Evolutionary conservation across 2,797 vertebrate genomes (phyloP), one percentile per base, ranked within the genome.

Genomic region (Melanotaenia nigrans): DNA sequence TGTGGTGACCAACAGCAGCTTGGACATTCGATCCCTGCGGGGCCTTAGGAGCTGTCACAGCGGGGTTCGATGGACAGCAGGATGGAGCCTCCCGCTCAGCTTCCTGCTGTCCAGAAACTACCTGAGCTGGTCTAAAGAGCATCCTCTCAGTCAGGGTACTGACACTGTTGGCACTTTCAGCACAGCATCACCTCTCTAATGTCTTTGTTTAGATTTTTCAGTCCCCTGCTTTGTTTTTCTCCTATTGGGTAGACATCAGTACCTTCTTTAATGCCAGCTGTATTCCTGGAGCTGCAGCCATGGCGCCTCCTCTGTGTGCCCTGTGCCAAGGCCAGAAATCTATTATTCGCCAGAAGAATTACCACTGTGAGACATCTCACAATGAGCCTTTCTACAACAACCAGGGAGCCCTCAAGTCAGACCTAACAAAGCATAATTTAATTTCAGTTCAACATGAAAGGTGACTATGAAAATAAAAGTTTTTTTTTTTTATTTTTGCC

Each of bases 1-100:
- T 0, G 63, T 96, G 83, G 95, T 95, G 81, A 95, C 56, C 65
- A 94, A 94, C 88, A 87, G 84, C 79, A 89, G 78, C 65, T 58
- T 97, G 85, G 89, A 95, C 62, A 85, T 98, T 33, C 91, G 78
- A 49, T 93, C 91, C 33, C 91, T 98, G 24, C 89, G 59, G 78
- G 96, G 96, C 54, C 83, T 25, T 2, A 94, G 90, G 73, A 97
- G 95, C 85, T 98, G 97, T 81, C 97, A 98, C 91, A 95, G 87
- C 2, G 97, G 96, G 59, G 93, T 93, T 42, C 92, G 94, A 8
- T 97, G 96, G 95, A 97, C 96, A 0, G 93, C 96, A 0, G 97
- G 97, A 55, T 97, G 97, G 97, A 98, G 95, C 79, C 93, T 98
- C 16, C 97, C 96, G 0, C 84, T 98, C 8, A 95, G 96, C 58